These are phyloP conservation scores for Hydrozoanthus gracilis DNA, from an alignment of 92 coral and sea anemone species.

Conservation along the genomic window DNA sequence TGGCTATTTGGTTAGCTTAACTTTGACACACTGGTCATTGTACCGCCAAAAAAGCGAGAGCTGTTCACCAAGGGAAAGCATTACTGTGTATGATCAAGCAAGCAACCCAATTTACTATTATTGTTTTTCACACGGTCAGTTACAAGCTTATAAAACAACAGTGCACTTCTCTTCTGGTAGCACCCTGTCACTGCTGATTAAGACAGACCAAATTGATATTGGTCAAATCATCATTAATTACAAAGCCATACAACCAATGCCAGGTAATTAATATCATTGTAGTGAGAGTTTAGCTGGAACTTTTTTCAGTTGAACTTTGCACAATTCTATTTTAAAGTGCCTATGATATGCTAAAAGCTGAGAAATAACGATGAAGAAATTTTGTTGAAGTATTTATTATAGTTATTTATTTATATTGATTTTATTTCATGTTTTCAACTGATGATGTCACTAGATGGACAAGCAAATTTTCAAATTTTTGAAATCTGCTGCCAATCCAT, in stretches of 20 bases:
- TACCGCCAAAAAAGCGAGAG: not conserved
- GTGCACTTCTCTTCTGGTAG: not conserved
- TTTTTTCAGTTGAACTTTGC: no score
- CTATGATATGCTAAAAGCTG: no score
- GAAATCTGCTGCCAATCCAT: no score
- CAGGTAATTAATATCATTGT: not conserved
- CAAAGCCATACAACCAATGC: conserved; percentile 15
- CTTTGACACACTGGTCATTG: not conserved
- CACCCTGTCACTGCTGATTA: not conserved
- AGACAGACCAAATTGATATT: not conserved
- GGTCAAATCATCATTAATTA: not conserved
- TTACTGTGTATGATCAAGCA: not conserved
- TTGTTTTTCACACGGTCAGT: not conserved
- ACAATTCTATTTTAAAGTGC: no score
- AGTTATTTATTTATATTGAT: no score
- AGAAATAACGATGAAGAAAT: no score
- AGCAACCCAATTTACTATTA: not conserved
- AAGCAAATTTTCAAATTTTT: no score
- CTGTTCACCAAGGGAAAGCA: not conserved
- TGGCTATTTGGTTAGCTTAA: conserved; percentile 23
- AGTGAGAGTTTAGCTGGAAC: no score
- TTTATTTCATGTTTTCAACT: no score
- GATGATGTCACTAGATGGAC: no score
- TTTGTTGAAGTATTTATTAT: no score
- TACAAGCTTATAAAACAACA: not conserved